Conservation (phyloP, 1,140 invertebrate genomes). For the Atopsyche davidsoni region DNA sequence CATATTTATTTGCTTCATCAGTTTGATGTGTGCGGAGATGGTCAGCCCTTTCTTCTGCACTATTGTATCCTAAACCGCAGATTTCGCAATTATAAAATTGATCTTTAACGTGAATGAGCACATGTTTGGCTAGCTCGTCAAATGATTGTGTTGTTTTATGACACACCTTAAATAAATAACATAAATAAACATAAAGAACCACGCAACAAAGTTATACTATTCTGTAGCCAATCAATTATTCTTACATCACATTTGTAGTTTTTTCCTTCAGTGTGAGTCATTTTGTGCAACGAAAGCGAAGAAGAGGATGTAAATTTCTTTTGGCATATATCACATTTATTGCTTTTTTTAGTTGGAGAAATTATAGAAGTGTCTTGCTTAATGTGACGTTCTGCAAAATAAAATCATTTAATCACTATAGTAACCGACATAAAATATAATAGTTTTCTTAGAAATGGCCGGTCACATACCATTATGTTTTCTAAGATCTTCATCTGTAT, state of each 20-base stretch:
- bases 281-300: conserved; percentile 2
- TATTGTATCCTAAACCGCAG: conserved; percentile 4
- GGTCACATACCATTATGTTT: conserved; percentile 5
- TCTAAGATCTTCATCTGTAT: conserved; percentile 6
- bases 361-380: neutral
- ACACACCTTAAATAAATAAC: conserved; percentile 3
- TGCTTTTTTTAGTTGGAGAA: conserved; percentile 1
- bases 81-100: conserved; percentile 6
- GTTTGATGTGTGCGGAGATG: conserved; percentile 7
- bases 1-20: conserved; percentile 7
- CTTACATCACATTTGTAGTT: neutral
- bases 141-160: neutral
- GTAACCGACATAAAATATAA: neutral
- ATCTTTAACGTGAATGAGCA: neutral
- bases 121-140: conserved; percentile 1
- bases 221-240: no score
- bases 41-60: neutral
- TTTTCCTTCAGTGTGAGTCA: neutral
- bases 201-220: no score
- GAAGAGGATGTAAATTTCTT: conserved; percentile 6
- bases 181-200: no score
- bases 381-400: conserved; percentile 14
- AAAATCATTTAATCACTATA: neutral
- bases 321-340: conserved; percentile 8
- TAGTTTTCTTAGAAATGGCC: no score